Percentiles rank a stretch among this genome's conserved stretches.
phyloP scores from a whole-genome alignment of 2,797 vertebrate species.

The Oreortyx pictus region DNA sequence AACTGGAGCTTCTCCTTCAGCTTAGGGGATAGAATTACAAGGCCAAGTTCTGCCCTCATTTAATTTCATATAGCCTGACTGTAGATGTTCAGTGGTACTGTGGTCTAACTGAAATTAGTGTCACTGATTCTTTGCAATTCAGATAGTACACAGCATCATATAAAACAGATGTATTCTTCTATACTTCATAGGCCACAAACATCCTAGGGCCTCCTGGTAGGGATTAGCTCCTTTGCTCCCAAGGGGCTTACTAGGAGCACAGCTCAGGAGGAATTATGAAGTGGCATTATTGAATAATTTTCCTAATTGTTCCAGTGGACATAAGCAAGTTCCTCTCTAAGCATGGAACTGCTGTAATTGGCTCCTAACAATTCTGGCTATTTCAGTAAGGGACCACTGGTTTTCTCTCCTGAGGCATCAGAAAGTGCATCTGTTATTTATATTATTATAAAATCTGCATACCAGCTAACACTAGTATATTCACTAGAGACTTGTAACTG shows the following conservation, averaged over 20 bases:
- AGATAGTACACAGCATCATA: neutral
- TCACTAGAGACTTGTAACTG: neutral
- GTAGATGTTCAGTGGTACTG: neutral
- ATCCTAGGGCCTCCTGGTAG: neutral
- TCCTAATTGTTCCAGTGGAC: neutral
- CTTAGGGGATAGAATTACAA: neutral
- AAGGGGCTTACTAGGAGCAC: neutral
- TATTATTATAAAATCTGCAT: neutral
- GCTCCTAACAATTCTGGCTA: neutral
- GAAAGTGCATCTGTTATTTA: neutral
- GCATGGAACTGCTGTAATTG: neutral
- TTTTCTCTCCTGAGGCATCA: neutral
- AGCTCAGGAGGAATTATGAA: neutral
- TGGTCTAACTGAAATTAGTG: neutral
- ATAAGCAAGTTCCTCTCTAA: neutral
- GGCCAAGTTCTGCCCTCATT: conserved; percentile 6
- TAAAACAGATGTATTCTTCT: neutral
- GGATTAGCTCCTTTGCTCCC: neutral
- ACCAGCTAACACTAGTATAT: neutral
- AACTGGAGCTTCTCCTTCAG: neutral
- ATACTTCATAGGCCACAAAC: neutral
- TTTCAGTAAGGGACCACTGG: neutral
- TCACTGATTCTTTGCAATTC: neutral
- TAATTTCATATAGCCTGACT: conserved; percentile 19
- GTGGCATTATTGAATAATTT: neutral